These are phyloP conservation scores for Cyprinella venusta DNA, from an alignment of 2,797 vertebrate species.

Conservation along the genomic window DNA sequence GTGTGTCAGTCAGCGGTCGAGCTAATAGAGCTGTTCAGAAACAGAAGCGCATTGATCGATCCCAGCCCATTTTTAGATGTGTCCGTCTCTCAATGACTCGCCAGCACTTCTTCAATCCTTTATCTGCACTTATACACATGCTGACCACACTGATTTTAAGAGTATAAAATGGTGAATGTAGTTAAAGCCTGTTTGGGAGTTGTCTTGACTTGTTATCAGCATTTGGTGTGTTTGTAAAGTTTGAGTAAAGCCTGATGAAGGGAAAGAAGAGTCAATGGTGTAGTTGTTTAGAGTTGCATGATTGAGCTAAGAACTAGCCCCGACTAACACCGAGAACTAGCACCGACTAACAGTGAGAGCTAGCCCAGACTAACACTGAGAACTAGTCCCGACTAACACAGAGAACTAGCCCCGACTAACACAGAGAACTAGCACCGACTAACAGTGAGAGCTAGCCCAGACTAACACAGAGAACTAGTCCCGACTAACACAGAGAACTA, in stretches of 20 bases:
- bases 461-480: too few relatives aligned
- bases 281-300: too few relatives aligned
- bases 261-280: too few relatives aligned
- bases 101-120: background rate
- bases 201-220: background rate
- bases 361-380: too few relatives aligned
- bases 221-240: background rate
- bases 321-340: too few relatives aligned
- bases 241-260: background rate
- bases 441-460: too few relatives aligned
- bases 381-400: too few relatives aligned
- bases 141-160: background rate
- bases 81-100: slow-evolving; percentile 15
- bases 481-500: too few relatives aligned
- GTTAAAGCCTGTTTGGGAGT: background rate
- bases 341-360: too few relatives aligned
- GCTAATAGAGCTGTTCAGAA: slow-evolving; percentile 48
- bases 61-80: slow-evolving; percentile 51
- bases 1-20: background rate
- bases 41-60: slow-evolving; percentile 62
- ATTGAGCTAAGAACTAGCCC: too few relatives aligned
- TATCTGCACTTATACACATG: background rate
- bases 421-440: too few relatives aligned
- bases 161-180: background rate
- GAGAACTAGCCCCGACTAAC: too few relatives aligned